Conservation (phyloP, 2,888 invertebrate species). For the Apotomis turbidana region DNA sequence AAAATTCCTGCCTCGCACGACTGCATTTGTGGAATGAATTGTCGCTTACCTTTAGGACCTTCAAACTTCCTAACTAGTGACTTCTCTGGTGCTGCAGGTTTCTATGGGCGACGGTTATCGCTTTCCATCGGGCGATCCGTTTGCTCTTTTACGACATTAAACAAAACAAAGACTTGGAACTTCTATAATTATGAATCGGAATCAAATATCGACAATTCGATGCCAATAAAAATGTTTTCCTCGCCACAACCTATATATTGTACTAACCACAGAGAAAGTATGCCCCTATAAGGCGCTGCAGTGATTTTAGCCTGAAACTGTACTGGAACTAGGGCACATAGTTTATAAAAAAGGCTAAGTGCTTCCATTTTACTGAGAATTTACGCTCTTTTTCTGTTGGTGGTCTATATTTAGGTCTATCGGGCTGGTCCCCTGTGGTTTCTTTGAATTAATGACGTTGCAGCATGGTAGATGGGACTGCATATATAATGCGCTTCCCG, state of each 20-base stretch:
- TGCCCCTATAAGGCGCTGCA: background rate
- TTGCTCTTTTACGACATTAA: background rate
- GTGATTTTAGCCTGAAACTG: background rate
- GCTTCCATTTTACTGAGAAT: background rate
- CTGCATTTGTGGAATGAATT: too few species aligned
- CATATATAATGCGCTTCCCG: conserved; percentile 29
- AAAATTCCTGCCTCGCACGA: too few species aligned
- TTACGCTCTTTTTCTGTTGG: background rate
- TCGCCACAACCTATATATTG: background rate
- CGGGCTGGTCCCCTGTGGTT: conserved; percentile 29
- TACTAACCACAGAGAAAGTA: background rate
- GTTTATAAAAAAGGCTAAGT: conserved; percentile 1
- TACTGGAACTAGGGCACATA: conserved; percentile 15
- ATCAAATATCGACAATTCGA: background rate
- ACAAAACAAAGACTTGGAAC: too few species aligned
- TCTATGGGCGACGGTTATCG: too few species aligned
- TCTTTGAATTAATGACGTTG: conserved; percentile 32
- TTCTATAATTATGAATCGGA: background rate
- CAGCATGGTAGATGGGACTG: conserved; percentile 27
- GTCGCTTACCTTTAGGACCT: too few species aligned
- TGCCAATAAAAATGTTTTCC: conserved; percentile 8
- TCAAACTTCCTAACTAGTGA: too few species aligned
- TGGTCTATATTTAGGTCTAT: conserved; percentile 16
- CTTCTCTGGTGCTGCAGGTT: too few species aligned
- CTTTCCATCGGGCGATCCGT: too few species aligned